A percentile compares a stretch with the other conserved stretches of the same genome.
phyloP scores from a whole-genome alignment of 1,140 invertebrate genomes.

The Patella vulgata region DNA sequence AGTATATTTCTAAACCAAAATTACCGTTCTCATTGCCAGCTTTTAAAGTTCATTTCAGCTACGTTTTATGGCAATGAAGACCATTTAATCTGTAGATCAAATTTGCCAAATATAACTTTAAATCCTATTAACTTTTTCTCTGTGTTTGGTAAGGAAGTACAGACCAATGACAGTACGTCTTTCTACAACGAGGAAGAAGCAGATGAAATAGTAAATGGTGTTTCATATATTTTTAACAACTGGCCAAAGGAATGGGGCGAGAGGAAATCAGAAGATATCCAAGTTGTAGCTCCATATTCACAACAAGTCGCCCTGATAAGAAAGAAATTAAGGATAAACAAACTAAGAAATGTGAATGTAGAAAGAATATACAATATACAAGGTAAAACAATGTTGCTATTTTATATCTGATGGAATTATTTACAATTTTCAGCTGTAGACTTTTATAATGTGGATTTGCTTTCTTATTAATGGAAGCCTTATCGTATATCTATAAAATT shows the following conservation, averaged over 20 bases:
- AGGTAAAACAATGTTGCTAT: no score
- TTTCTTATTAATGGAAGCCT: no score
- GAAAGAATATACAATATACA: constrained; percentile 87
- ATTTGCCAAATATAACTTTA: no score
- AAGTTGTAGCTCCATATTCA: constrained; percentile 84
- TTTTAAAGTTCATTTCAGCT: constrained; percentile 82
- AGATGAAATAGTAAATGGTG: constrained; percentile 78
- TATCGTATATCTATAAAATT: no score
- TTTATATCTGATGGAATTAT: no score
- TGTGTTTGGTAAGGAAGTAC: constrained; percentile 74
- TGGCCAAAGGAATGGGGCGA: constrained; percentile 82
- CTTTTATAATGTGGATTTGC: no score
- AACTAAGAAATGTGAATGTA: constrained; percentile 80
- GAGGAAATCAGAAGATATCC: constrained; percentile 78
- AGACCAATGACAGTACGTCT: constrained; percentile 81
- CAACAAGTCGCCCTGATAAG: constrained; percentile 75
- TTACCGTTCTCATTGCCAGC: constrained; percentile 74
- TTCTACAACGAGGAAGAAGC: constrained; percentile 86
- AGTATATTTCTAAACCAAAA: no score
- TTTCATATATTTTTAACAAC: constrained; percentile 74
- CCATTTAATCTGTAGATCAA: constrained; percentile 22
- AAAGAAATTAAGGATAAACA: constrained; percentile 67
- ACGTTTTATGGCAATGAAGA: constrained; percentile 80
- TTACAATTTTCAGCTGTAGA: no score
- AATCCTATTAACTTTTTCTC: no score